Percentiles rank a stretch among this genome's conserved stretches.
These are phyloP conservation scores for Mus spretus DNA, from an alignment of 2,797 vertebrate species.

Conservation along the genomic window DNA sequence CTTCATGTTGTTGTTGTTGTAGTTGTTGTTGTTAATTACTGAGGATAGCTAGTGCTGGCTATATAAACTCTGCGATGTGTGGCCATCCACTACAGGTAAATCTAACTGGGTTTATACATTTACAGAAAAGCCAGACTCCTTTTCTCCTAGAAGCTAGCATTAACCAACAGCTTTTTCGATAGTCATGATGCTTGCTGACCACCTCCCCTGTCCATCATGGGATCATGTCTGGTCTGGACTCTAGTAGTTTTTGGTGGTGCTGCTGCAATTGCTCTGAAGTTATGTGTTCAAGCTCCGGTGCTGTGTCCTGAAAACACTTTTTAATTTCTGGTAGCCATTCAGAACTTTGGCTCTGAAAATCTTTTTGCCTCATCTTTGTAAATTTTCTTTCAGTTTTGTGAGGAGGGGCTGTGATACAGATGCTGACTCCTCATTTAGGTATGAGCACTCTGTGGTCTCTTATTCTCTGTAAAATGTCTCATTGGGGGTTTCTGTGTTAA, in stretches of 20 bases:
- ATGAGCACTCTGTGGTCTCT: too few relatives aligned
- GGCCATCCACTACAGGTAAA: too few relatives aligned
- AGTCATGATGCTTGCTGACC: background rate
- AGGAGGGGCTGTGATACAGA: background rate
- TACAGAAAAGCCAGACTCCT: background rate
- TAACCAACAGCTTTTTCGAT: background rate
- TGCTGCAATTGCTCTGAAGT: too few relatives aligned
- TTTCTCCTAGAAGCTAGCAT: too few relatives aligned
- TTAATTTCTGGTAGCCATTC: background rate
- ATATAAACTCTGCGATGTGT: too few relatives aligned
- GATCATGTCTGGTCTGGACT: background rate
- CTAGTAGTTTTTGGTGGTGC: background rate
- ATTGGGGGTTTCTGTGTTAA: background rate
- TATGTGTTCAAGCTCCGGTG: background rate
- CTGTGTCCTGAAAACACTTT: background rate
- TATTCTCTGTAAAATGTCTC: background rate
- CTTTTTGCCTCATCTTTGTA: too few relatives aligned
- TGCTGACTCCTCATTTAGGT: background rate
- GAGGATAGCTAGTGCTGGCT: background rate
- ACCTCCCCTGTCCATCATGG: background rate
- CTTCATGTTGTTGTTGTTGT: too few relatives aligned
- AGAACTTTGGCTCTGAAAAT: background rate
- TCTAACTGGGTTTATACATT: too few relatives aligned
- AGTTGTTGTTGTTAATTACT: background rate
- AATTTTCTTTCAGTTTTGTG: background rate